These are phyloP conservation scores for Argyresthia goedartella DNA, from an alignment of 2,888 invertebrate species.

Conservation along the genomic window DNA sequence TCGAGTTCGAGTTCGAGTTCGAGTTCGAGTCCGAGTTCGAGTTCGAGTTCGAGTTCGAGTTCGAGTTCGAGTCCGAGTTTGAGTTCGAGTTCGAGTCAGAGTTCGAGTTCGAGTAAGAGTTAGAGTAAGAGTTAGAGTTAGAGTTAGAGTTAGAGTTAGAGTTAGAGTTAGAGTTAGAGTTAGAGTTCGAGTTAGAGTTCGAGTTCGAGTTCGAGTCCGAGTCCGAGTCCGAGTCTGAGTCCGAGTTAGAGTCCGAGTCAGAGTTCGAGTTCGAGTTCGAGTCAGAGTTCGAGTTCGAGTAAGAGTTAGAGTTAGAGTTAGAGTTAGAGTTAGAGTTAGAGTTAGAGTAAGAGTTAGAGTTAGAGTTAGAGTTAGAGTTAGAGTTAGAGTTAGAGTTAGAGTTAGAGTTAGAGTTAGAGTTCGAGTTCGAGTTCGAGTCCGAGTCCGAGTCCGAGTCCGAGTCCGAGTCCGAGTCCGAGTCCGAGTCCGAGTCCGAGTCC, in stretches of 20 bases:
- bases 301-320: no score
- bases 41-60: neutral
- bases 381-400: neutral
- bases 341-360: no score
- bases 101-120: neutral
- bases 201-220: neutral
- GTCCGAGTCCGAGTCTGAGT: neutral
- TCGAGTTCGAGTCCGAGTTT: neutral
- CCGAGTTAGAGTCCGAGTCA: neutral
- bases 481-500: neutral
- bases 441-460: neutral
- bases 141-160: neutral
- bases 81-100: neutral
- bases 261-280: no score
- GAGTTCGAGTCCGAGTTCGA: neutral
- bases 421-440: neutral
- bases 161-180: neutral
- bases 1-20: neutral
- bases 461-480: neutral
- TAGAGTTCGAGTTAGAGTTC: no score
- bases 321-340: no score
- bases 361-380: neutral
- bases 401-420: no score
- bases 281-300: no score
- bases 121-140: neutral